Base-by-base conservation (phyloP, 2,888 invertebrate species). In the Melipona bicolor region DNA sequence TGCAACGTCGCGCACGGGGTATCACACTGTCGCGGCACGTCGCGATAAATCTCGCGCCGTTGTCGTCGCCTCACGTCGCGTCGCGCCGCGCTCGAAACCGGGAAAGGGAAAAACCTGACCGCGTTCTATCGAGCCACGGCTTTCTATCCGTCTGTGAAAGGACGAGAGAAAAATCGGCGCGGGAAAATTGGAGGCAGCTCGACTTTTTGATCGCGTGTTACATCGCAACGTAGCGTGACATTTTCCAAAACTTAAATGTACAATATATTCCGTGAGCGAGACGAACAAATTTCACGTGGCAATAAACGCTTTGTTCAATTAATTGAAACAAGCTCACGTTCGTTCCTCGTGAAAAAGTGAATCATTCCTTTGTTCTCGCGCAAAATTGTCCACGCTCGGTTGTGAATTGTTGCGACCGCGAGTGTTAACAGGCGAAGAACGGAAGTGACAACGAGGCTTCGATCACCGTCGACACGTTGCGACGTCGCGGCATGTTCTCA, bases 11-110 rank as follows among this genome's bases (percentile, higher is more conserved):
- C 27, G 56, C 62, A 59, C n/a, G 79, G 19, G 54, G 43, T 71
- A 81, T 77, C 64, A 69, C 59, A 52, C 17, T n/a, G 21, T 62
- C 67, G 65, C 54, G n/a, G 61, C 62, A 49, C 56, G 61, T 32
- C 54, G 67, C 70, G 79, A 85, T 88, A 84, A 88, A 88, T 88
- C 85, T 78, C 81, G 69, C 64, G 61, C 72, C 54, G 62, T 56
- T 71, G 11, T 21, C 36, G 43, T 65, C 59, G 32, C 21, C 27
- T 49, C 59, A 68, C 68, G 27, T 17, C 59, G 32, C 24, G 36
- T 36, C 52, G 71, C 68, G 32, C 4, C 32, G 32, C 32, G 27
- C 9, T 43, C 43, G 43, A 43, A 43, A 43, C 43, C 9, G 11
- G 43, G 43, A 9, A 32, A 43, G 43, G 43, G 43, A 11, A 43